A percentile compares a stretch with the other conserved stretches of the same genome.
Conservation (phyloP, 2,797 vertebrate genomes). For the Urocyon cinereoargenteus region DNA sequence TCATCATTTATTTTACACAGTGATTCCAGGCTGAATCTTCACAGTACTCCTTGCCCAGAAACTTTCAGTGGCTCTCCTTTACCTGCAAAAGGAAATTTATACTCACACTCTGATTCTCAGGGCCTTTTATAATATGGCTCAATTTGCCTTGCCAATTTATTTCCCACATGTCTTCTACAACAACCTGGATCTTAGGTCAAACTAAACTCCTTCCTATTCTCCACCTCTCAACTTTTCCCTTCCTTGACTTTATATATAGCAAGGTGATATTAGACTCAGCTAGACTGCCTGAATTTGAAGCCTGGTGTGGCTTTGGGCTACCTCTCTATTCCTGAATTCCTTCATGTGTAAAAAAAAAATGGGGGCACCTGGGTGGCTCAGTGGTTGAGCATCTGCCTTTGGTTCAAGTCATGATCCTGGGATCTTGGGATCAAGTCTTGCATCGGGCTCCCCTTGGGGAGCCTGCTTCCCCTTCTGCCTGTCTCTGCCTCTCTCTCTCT, state of each 20-base stretch:
- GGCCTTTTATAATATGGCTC: not conserved
- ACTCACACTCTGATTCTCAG: not conserved
- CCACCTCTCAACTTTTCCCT: not conserved
- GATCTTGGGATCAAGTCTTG: too few relatives aligned
- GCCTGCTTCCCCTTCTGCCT: too few relatives aligned
- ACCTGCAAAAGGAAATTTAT: slow-evolving; percentile 42
- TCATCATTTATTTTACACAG: not conserved
- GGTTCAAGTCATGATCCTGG: too few relatives aligned
- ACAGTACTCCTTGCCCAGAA: not conserved
- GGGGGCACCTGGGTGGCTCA: too few relatives aligned
- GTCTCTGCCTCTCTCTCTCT: too few relatives aligned
- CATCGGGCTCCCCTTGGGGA: too few relatives aligned
- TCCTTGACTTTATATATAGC: not conserved
- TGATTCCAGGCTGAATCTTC: slow-evolving; percentile 37
- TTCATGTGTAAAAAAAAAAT: slow-evolving; percentile 26
- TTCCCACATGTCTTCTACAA: not conserved
- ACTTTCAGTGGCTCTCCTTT: slow-evolving; percentile 5
- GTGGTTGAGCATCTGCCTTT: too few relatives aligned
- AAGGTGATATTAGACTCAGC: not conserved
- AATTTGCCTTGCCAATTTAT: slow-evolving; percentile 47
- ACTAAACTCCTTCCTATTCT: not conserved
- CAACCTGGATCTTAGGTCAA: slow-evolving; percentile 22
- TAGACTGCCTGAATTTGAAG: not conserved
- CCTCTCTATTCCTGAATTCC: slow-evolving; percentile 27
- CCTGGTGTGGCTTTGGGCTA: not conserved